phyloP scores from a whole-genome alignment of 2,797 vertebrate genomes.

The Anomalospiza imberbis region DNA sequence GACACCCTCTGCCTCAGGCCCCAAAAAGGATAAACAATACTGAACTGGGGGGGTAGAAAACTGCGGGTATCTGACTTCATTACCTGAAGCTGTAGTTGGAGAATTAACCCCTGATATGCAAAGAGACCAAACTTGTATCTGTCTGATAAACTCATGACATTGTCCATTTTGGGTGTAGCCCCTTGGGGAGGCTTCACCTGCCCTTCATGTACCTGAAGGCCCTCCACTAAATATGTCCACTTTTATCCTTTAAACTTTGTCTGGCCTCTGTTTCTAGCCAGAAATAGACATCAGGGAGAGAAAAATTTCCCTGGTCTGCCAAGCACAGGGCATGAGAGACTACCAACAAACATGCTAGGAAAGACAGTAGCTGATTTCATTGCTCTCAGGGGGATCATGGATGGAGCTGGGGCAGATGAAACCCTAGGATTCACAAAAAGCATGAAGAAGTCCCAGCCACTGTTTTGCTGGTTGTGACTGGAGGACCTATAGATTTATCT shows the following conservation, averaged over 20 bases:
- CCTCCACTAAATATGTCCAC: background rate
- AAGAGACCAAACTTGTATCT: background rate
- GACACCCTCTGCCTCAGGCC: background rate
- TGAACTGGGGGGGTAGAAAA: background rate
- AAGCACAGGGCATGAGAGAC: background rate
- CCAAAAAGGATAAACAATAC: background rate
- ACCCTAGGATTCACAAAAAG: background rate
- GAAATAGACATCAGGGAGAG: background rate
- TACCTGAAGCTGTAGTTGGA: background rate
- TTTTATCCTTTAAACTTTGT: background rate
- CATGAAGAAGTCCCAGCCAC: background rate
- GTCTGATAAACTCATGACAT: background rate
- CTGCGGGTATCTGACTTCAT: background rate
- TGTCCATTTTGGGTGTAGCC: background rate
- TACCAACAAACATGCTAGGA: background rate
- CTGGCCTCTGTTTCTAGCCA: background rate
- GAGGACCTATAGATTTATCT: background rate
- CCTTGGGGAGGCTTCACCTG: background rate
- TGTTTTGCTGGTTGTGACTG: background rate
- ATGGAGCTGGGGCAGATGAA: background rate
- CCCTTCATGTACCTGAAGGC: background rate
- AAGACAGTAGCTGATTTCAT: background rate
- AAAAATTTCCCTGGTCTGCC: background rate
- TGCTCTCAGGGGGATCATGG: background rate
- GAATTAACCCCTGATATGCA: background rate